Evolutionary conservation across 2,888 invertebrate species (phyloP).

Genomic region (Agriotes lineatus): DNA sequence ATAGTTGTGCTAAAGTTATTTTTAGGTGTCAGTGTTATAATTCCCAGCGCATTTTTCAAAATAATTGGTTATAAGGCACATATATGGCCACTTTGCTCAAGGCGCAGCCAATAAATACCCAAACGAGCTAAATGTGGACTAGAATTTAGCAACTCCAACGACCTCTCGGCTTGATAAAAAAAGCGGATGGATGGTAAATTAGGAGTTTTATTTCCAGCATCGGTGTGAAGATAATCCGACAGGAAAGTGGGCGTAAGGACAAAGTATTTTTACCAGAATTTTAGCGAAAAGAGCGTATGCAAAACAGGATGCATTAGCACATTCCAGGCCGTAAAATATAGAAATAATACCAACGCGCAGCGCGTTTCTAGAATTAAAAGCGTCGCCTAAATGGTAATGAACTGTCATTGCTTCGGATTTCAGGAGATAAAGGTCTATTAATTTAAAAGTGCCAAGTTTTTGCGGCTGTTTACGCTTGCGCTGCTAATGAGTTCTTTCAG

Average conservation of each 20-base stretch:
- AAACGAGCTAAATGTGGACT: no score
- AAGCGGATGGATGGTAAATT: no score
- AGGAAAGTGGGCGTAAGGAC: background rate
- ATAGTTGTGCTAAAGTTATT: no score
- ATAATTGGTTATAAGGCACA: no score
- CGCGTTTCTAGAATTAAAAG: background rate
- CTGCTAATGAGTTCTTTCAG: background rate
- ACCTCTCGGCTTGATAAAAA: no score
- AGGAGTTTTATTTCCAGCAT: background rate
- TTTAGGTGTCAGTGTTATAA: no score
- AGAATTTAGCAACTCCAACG: no score
- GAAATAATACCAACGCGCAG: background rate
- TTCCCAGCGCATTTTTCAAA: no score
- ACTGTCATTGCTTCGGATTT: background rate
- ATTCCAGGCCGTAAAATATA: background rate
- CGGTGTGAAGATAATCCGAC: background rate
- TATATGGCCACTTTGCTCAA: no score
- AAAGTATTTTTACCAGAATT: slow-evolving; percentile 1
- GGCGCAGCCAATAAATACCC: no score
- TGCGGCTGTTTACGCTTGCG: background rate
- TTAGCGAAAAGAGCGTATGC: slow-evolving; percentile 7
- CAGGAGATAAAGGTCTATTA: background rate
- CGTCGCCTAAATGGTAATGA: background rate
- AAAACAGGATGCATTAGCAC: slow-evolving; percentile 13
- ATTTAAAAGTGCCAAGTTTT: background rate